Evolutionary conservation across 2,797 vertebrate species (phyloP).

Genomic region (Todus mexicanus): DNA sequence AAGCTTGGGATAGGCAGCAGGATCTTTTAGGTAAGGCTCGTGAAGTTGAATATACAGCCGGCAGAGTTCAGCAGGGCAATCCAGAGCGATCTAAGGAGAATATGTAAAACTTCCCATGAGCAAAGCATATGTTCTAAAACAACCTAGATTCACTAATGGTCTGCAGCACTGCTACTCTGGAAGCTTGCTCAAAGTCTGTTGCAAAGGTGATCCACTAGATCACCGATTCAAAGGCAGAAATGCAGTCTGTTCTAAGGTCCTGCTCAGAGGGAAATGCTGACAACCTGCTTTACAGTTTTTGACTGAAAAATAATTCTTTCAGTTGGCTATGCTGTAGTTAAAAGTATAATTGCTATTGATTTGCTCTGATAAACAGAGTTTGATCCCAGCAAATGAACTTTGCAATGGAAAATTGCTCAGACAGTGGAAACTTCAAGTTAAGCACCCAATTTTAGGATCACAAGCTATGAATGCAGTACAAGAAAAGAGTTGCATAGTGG

Average conservation of each 20-base stretch:
- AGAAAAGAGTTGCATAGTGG: not conserved
- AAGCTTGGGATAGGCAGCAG: slow-evolving; percentile 89
- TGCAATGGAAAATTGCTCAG: slow-evolving; percentile 1
- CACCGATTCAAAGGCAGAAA: not conserved
- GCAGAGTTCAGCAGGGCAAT: slow-evolving; percentile 85
- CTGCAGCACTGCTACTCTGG: not conserved
- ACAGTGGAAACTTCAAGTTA: not conserved
- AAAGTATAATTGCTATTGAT: not conserved
- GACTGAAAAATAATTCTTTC: not conserved
- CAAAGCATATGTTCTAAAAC: not conserved
- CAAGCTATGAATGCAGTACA: not conserved
- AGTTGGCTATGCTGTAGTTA: not conserved
- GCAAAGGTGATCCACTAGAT: not conserved
- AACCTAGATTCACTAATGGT: not conserved
- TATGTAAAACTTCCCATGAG: not conserved
- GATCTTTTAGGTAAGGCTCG: slow-evolving; percentile 94
- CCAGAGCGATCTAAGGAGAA: slow-evolving; percentile 82
- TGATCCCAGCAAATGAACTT: not conserved
- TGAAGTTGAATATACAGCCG: slow-evolving; percentile 82
- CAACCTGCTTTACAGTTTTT: not conserved
- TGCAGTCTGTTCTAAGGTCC: not conserved
- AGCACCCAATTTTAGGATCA: not conserved
- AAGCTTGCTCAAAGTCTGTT: not conserved
- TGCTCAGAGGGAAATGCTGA: not conserved
- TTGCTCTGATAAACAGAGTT: slow-evolving; percentile 1